Conservation (phyloP, 2,113 vertebrate species). For the Athene cunicularia region DNA sequence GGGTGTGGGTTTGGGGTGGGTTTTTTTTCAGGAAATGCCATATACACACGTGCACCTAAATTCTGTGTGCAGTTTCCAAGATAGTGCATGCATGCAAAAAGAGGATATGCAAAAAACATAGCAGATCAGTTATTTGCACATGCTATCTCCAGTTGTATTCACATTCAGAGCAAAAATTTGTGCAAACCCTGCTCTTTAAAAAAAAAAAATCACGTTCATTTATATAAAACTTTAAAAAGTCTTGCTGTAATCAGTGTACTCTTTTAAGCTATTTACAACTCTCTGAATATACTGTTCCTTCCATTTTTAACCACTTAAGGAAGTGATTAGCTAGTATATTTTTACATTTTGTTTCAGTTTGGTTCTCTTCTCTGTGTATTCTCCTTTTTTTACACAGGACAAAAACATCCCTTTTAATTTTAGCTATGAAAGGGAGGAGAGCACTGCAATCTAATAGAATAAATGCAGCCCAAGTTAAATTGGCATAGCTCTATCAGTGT, state of each 20-base stretch:
- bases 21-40: background rate
- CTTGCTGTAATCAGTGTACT: background rate
- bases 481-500: background rate
- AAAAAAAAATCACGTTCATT: background rate
- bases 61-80: background rate
- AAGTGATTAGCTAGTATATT: background rate
- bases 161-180: background rate
- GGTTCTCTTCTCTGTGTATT: background rate
- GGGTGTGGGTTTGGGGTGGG: too few relatives aligned
- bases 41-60: background rate
- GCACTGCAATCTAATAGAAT: background rate
- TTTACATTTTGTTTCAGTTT: background rate
- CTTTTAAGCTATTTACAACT: background rate
- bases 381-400: background rate
- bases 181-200: background rate
- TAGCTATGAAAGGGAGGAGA: background rate
- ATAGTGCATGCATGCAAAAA: background rate
- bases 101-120: background rate
- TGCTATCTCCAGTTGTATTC: background rate
- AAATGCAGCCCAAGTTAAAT: constrained; percentile 22
- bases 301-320: background rate
- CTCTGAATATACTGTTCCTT: background rate
- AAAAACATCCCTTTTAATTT: background rate
- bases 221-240: background rate
- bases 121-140: background rate